A percentile compares a stretch with the other conserved stretches of the same genome.
Evolutionary conservation across 2,797 vertebrate genomes (phyloP).

Genomic region (Toxotes lorentzi): DNA sequence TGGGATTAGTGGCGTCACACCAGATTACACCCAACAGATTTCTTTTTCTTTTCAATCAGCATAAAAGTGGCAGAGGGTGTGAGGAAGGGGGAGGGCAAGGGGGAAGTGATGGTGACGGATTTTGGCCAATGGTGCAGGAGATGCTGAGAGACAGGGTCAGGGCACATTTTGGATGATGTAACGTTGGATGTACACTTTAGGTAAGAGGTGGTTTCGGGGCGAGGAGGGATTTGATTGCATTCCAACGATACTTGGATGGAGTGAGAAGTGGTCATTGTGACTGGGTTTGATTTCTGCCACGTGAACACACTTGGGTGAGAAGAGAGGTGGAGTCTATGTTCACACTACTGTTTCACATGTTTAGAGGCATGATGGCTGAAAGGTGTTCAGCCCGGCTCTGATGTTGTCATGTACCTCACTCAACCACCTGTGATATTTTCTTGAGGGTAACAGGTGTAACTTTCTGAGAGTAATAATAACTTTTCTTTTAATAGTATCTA

Average conservation of each 20-base stretch:
- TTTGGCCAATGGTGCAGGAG: conserved; percentile 31
- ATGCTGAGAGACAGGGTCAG: conserved; percentile 25
- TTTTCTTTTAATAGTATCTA: not conserved
- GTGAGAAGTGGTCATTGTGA: conserved; percentile 73
- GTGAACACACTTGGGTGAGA: conserved; percentile 44
- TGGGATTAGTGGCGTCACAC: conserved; percentile 92
- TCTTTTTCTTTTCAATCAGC: conserved; percentile 83
- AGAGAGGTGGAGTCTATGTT: not conserved
- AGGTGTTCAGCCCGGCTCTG: not conserved
- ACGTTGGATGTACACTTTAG: conserved; percentile 49
- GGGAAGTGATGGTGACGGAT: not conserved
- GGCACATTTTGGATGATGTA: conserved; percentile 54
- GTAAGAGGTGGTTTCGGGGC: conserved; percentile 48
- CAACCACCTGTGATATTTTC: not conserved
- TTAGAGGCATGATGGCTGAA: conserved; percentile 8
- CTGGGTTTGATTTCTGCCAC: conserved; percentile 50
- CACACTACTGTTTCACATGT: conserved; percentile 18
- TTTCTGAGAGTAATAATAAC: not conserved
- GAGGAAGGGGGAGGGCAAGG: not conserved
- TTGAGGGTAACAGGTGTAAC: not conserved
- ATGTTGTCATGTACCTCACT: not conserved
- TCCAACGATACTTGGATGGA: conserved; percentile 55
- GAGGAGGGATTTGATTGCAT: conserved; percentile 58
- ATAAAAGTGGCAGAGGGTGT: conserved; percentile 72
- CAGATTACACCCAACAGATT: conserved; percentile 88